Evolutionary conservation across 2,113 vertebrate genomes (phyloP).

Genomic region (Ailuropoda melanoleuca): DNA sequence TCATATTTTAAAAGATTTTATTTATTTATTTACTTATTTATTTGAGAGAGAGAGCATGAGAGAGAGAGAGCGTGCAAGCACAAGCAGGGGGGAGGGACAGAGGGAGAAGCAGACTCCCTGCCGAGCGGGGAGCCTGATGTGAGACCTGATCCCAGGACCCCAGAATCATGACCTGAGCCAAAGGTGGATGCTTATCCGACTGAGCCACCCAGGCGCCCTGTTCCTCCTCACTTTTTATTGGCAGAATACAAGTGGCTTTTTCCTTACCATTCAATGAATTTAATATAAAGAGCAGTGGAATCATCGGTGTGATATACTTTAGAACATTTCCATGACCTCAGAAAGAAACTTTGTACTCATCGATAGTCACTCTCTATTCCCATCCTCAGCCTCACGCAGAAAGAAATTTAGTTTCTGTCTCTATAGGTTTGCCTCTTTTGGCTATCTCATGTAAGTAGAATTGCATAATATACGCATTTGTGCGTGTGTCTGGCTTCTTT

Average conservation of each 20-base stretch:
- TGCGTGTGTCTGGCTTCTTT: background rate
- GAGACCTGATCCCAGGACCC: background rate
- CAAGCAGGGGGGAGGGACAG: background rate
- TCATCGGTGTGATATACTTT: background rate
- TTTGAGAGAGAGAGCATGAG: background rate
- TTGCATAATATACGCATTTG: background rate
- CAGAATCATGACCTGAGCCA: background rate
- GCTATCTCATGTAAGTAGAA: background rate
- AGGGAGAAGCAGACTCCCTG: too few relatives aligned
- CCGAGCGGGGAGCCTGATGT: background rate
- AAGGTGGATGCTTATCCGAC: background rate
- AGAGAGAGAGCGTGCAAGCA: background rate
- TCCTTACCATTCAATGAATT: background rate
- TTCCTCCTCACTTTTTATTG: slow-evolving; percentile 4
- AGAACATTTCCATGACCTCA: background rate
- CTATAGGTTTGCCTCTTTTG: background rate
- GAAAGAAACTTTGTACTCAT: background rate
- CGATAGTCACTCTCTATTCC: background rate
- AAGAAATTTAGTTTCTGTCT: background rate
- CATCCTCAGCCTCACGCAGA: background rate
- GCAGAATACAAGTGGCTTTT: background rate
- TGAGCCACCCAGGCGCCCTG: background rate
- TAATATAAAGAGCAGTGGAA: background rate
- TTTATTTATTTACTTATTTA: background rate
- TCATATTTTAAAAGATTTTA: background rate